Base-by-base conservation (phyloP, 2,113 vertebrate species). In the Catharus minimus region DNA sequence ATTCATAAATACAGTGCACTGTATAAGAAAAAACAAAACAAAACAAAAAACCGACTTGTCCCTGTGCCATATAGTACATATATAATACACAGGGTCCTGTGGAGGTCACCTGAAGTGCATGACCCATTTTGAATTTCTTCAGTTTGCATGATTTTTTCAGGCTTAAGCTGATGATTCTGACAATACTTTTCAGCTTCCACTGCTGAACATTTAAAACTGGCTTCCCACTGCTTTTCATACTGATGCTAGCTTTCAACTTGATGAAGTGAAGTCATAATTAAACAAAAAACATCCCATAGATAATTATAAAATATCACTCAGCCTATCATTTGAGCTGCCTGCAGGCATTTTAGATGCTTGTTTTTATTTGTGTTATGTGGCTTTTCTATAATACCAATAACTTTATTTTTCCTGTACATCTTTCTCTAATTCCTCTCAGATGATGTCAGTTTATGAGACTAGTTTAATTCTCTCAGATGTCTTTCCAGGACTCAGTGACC, bases 401-500 rank as follows among this genome's bases (percentile, higher is more conserved):
- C 20, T 82, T 33, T 57, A 36, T 82, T 75, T 90, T 84, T 74
- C 53, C 68, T 69, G 9, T 28, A 36, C 60, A 57, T 77, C 69
- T 56, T 91, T 78, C 85, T 76, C 56, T 64, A 72, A 76, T 88
- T 80, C 75, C 53, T 91, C 65, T 84, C 68, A 67, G 57, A 94
- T 76, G 36, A 95, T 88, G 86, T 89, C 77, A 85, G 47, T 95
- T 81, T 82, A 68, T 7, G 3, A 82, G 85, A 92, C 92, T 83
- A 68, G 47, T 73, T 90, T 82, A 83, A 56, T 61, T 95, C 43
- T 88, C 83, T 95, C 46, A 86, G 90, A 92, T 96, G 89, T 94
- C 75, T 91, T 90, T 95, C 90, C 89, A 96, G 68, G 92, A 86
- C 80, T 78, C 43, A 15, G 52, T 89, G 94, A 95, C 88, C 89